Percentiles rank a stretch among this genome's conserved stretches.
phyloP scores from a whole-genome alignment of 2,797 vertebrate species.

The Chaetodon trifasciatus region DNA sequence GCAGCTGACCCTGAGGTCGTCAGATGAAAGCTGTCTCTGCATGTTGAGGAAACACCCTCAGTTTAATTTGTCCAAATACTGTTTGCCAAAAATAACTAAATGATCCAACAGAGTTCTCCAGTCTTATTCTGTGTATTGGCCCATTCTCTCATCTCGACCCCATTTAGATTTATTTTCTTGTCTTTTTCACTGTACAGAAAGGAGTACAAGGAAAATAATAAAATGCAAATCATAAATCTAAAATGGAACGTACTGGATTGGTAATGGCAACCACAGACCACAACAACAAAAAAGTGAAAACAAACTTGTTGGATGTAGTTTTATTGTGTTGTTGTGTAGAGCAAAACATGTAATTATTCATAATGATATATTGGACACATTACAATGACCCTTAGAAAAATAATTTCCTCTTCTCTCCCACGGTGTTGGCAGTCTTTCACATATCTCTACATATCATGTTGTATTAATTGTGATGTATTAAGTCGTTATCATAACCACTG shows the following conservation, averaged over 20 bases:
- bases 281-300: conserved; percentile 11
- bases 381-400: background rate
- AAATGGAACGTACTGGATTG: conserved; percentile 27
- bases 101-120: conserved; percentile 29
- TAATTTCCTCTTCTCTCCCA: background rate
- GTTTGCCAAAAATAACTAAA: conserved; percentile 51
- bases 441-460: conserved; percentile 1
- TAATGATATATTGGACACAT: background rate
- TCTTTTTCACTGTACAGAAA: background rate
- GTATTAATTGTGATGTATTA: background rate
- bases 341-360: conserved; percentile 8
- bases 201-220: background rate
- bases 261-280: conserved; percentile 11
- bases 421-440: background rate
- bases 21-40: conserved; percentile 20
- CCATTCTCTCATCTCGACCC: background rate
- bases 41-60: conserved; percentile 60
- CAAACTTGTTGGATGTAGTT: conserved; percentile 2
- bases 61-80: conserved; percentile 27
- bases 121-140: conserved; percentile 5
- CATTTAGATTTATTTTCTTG: background rate
- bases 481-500: background rate
- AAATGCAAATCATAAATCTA: background rate
- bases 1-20: conserved; percentile 30
- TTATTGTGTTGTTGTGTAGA: conserved; percentile 25